phyloP scores from a whole-genome alignment of 2,797 vertebrate species.

The Micropoecilia bifurca region DNA sequence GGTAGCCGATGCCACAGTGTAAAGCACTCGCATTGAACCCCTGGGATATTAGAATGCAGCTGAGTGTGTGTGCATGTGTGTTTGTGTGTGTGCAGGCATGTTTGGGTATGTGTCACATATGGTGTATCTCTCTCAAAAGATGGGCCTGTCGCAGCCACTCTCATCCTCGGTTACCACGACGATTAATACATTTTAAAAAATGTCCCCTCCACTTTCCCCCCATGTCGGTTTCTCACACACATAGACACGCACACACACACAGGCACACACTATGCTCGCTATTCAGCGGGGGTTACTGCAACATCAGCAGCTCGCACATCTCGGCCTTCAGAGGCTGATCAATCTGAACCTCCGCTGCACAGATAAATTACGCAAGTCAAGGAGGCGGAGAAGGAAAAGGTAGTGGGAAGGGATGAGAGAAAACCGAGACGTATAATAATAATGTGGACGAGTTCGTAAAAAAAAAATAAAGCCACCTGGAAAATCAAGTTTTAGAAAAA shows the following conservation, averaged over 20 bases:
- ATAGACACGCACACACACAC: constrained; percentile 39
- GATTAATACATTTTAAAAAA: constrained; percentile 86
- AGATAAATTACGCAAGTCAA: constrained; percentile 81
- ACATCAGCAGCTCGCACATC: constrained; percentile 82
- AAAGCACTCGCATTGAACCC: constrained; percentile 63
- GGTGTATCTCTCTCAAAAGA: constrained; percentile 63
- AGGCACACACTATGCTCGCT: constrained; percentile 68
- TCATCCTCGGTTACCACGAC: constrained; percentile 72
- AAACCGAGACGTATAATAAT: constrained; percentile 24
- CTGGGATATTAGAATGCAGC: constrained; percentile 71
- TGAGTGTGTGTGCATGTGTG: constrained; percentile 14
- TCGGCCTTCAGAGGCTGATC: constrained; percentile 84
- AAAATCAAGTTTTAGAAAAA: background rate
- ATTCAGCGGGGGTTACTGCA: constrained; percentile 79
- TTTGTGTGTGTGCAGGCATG: constrained; percentile 12
- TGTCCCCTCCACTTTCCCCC: constrained; percentile 82
- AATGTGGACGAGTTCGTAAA: background rate
- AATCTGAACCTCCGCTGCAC: constrained; percentile 76
- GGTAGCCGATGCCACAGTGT: constrained; percentile 47
- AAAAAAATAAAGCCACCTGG: background rate
- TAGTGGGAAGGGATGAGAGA: constrained; percentile 14
- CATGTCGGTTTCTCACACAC: constrained; percentile 41
- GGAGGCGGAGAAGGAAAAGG: constrained; percentile 29
- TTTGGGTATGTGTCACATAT: constrained; percentile 54
- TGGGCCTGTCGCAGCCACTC: constrained; percentile 73